These are phyloP conservation scores for Gymnosoma rotundatum DNA, from an alignment of 2,888 invertebrate genomes.

Conservation along the genomic window DNA sequence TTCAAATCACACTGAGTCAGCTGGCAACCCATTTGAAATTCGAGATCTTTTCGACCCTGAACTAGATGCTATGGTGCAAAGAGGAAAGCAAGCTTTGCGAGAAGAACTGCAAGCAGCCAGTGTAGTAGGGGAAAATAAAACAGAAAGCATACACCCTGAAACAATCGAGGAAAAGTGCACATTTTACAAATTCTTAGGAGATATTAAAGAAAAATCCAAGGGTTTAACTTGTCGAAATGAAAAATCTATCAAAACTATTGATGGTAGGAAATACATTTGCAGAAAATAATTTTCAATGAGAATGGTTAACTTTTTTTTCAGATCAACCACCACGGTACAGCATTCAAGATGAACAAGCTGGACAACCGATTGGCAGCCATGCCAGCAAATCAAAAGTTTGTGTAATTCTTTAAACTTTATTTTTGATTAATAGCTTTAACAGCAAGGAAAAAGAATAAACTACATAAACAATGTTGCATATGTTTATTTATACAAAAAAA, in stretches of 20 bases:
- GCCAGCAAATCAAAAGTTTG: conserved; percentile 79
- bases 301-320: conserved; percentile 67
- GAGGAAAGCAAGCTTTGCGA: conserved; percentile 74
- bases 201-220: conserved; percentile 75
- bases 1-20: conserved; percentile 77
- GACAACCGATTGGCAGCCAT: conserved; percentile 67
- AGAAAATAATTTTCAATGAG: neutral
- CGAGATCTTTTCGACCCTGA: conserved; percentile 74
- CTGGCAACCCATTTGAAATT: conserved; percentile 72
- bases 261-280: conserved; percentile 73
- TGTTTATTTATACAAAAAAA: conserved; percentile 50
- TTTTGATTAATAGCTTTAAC: neutral
- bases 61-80: conserved; percentile 75
- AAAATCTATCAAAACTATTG: conserved; percentile 76
- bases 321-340: conserved; percentile 78
- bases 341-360: conserved; percentile 72
- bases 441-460: conserved; percentile 19
- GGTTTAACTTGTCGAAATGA: conserved; percentile 78
- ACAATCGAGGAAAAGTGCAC: conserved; percentile 75
- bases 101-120: conserved; percentile 73
- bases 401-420: conserved; percentile 79
- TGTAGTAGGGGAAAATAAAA: conserved; percentile 68
- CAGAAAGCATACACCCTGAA: conserved; percentile 62
- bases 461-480: conserved; percentile 55
- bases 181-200: conserved; percentile 77